Base-by-base conservation (phyloP, 2,888 invertebrate species). In the Andrena hattorfiana region DNA sequence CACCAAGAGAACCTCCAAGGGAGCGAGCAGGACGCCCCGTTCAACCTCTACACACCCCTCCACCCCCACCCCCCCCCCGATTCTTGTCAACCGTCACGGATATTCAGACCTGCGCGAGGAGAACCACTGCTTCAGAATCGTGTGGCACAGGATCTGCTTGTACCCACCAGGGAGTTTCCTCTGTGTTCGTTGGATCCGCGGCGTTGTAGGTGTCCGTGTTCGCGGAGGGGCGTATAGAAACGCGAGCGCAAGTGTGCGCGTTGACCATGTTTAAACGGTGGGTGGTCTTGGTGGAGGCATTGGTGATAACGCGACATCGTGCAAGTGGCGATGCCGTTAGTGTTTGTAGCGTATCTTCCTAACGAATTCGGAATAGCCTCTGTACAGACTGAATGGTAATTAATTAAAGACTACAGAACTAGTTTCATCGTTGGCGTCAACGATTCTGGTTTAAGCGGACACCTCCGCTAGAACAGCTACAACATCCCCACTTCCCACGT, bases 101-200 rank as follows among this genome's bases (percentile, higher is more conserved):
- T 68, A 74, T 77, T 77, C 82, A 70, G 87, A 85, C 85, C 79
- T 84, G 85, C 87, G 85, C 85, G 83, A 60, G 54, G 84, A 87
- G 87, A 87, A 86, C 87, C 87, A 86, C 87, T 87, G 87, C 60
- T 66, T 35, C 56, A 72, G 67, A 78, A 86, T 73, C 84, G 71
- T 77, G 67, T 30, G 80, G 66, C 74, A 56, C 26, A 85, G 80
- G 80, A 75, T 78, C 72, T 48, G 63, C 66, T 66, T n/a, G 54
- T 62, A 54, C 49, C 51, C 42, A 62, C 68, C 64, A 67, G 49
- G 30, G 28, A 48, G 10, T 23, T 8, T 54, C 30, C 54, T 30
- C 48, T 23, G 70, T 80, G 69, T 60, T 51, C 69, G 70, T 74
- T 16, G 35, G 20, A 48, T 54, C 60, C n/a, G 42, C 72, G 59